These are phyloP conservation scores for Ageneiosus marmoratus DNA, from an alignment of 2,113 vertebrate species.

Conservation along the genomic window DNA sequence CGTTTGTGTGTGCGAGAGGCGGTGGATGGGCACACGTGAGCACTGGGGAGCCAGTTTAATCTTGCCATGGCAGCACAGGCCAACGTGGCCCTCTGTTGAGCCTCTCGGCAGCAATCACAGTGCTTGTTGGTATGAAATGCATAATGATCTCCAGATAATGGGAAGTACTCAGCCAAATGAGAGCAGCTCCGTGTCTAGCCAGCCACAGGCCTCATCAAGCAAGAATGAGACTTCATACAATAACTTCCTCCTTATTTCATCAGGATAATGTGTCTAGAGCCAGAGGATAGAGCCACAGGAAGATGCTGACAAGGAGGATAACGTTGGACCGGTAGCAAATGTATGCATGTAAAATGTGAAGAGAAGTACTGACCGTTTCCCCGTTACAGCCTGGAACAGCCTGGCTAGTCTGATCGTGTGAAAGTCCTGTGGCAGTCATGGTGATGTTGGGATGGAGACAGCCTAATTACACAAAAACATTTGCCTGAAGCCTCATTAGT, in stretches of 20 bases:
- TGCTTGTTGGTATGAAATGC: conserved; percentile 66
- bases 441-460: neutral
- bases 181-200: conserved; percentile 50
- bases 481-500: conserved; percentile 5
- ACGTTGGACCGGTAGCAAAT: neutral
- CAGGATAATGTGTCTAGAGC: conserved; percentile 7
- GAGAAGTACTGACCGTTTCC: neutral
- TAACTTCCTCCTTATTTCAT: conserved; percentile 38
- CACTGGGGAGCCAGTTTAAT: conserved; percentile 64
- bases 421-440: neutral
- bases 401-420: neutral
- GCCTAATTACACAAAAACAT: conserved; percentile 17
- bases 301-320: neutral
- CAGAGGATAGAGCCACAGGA: conserved; percentile 2
- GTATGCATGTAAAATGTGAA: neutral
- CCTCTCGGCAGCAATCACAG: conserved; percentile 59
- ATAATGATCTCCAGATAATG: conserved; percentile 67
- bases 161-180: conserved; percentile 62
- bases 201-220: conserved; percentile 46
- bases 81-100: conserved; percentile 58
- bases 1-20: conserved; percentile 32
- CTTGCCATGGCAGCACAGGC: conserved; percentile 58
- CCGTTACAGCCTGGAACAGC: neutral
- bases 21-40: conserved; percentile 50
- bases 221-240: conserved; percentile 42